These are phyloP conservation scores for Silurus meridionalis DNA, from an alignment of 2,113 vertebrate species.

Conservation along the genomic window DNA sequence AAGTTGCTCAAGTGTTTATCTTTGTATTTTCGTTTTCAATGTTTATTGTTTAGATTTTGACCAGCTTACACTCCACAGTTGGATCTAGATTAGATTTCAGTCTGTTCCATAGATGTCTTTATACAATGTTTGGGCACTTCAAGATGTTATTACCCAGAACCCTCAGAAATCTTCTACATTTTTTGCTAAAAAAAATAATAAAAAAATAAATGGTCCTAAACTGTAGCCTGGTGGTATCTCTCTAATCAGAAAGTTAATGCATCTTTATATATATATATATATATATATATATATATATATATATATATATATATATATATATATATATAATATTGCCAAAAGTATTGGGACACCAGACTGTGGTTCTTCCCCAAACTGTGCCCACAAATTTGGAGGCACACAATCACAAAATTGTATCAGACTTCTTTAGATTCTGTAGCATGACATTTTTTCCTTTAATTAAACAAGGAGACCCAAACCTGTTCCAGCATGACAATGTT, in stretches of 20 bases:
- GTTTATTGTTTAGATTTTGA: not conserved
- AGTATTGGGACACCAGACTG: too few relatives aligned
- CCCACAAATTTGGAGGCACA: too few relatives aligned
- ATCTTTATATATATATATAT: not conserved
- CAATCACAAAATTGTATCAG: too few relatives aligned
- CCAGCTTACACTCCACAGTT: not conserved
- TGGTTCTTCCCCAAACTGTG: too few relatives aligned
- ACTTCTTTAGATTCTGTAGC: too few relatives aligned
- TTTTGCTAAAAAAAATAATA: not conserved
- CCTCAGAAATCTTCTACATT: not conserved
- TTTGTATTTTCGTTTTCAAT: not conserved
- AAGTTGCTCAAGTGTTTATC: not conserved
- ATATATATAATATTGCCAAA: too few relatives aligned
- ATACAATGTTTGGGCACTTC: not conserved
- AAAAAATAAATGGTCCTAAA: not conserved
- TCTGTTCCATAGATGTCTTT: not conserved
- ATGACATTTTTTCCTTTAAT: too few relatives aligned
- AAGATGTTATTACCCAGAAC: not conserved
- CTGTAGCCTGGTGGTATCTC: conserved; percentile 3
- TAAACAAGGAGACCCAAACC: too few relatives aligned
- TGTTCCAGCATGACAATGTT: too few relatives aligned
- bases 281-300: too few relatives aligned
- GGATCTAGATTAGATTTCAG: not conserved
- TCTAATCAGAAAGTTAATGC: not conserved
- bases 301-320: too few relatives aligned